Evolutionary conservation across 2,113 vertebrate species (phyloP), one percentile per base, ranked within the genome.

Genomic region (Xiphophorus maculatus): DNA sequence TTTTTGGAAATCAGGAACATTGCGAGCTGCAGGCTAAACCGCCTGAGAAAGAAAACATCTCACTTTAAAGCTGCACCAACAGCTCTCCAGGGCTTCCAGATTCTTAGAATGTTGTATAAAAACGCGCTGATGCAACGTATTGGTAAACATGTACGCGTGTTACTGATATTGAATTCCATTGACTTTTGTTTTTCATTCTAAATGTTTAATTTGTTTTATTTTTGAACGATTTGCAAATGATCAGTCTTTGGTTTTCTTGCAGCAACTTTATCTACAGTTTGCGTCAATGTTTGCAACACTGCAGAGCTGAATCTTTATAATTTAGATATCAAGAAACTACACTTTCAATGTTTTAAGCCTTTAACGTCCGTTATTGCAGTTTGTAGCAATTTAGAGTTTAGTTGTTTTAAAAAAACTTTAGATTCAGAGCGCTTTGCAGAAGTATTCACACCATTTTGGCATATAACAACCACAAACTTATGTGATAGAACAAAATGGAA

Each of bases 1-100:
- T 67, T 44, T 44, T 67, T 67, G 65, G 65, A 42, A 67, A 67
- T 28, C 65, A 44, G 9, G n/a, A 67, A 42, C 65, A 44, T 27
- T 29, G 37, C 10, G 3, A 15, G 65, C 65, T 66, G 12, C n/a
- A n/a, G 37, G 65, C 65, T 27, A 44, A 67, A 67, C 13, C 14
- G 37, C 42, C 42, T 32, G 15, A 42, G 13, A 42, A 67, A 29
- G 65, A 42, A 28, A 67, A 67, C 37, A 44, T 27, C 37, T 67
- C 65, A 44, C 37, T 35, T 44, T n/a, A 67, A 17, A 42, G 14
- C 10, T 6, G 28, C 32, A n/a, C 35, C 17, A 35, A 8, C 37
- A 42, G 35, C 11, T 67, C 37, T 67, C 37, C 37, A 15, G 65
- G 30, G 63, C 22, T 65, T 3, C 63, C 33, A 22, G n/a, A 28